Evolutionary conservation across 2,888 invertebrate species (phyloP).

Genomic region (Carabus problematicus): DNA sequence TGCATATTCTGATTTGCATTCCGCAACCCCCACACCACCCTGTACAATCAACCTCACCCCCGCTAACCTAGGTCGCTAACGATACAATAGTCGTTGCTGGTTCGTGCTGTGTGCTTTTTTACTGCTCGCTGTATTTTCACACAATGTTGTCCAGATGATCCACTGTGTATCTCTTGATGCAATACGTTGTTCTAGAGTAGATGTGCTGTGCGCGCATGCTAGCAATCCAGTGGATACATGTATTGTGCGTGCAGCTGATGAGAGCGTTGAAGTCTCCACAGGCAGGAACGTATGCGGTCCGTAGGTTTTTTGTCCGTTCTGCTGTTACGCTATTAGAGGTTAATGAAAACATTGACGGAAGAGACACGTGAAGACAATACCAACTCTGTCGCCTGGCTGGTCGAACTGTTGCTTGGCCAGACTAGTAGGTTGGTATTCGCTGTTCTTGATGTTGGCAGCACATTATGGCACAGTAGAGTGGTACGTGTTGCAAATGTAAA

Average conservation of each 20-base stretch:
- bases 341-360: neutral
- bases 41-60: constrained; percentile 2
- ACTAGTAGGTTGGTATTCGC: too few species aligned
- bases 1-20: constrained; percentile 55
- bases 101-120: neutral
- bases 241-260: constrained; percentile 5
- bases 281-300: neutral
- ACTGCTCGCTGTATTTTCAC: neutral
- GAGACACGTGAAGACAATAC: neutral
- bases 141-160: neutral
- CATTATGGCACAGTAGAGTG: too few species aligned
- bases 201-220: neutral
- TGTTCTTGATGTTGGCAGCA: too few species aligned
- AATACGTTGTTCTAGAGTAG: neutral
- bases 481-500: constrained; percentile 28
- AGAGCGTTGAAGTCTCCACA: constrained; percentile 51
- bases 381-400: neutral
- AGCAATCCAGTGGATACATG: neutral
- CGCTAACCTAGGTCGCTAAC: constrained; percentile 3
- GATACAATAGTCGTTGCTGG: neutral
- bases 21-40: constrained; percentile 8
- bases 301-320: neutral
- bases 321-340: neutral
- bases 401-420: too few species aligned
- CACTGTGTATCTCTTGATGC: neutral